phyloP scores from a whole-genome alignment of 2,113 vertebrate species.

The Promerops cafer region DNA sequence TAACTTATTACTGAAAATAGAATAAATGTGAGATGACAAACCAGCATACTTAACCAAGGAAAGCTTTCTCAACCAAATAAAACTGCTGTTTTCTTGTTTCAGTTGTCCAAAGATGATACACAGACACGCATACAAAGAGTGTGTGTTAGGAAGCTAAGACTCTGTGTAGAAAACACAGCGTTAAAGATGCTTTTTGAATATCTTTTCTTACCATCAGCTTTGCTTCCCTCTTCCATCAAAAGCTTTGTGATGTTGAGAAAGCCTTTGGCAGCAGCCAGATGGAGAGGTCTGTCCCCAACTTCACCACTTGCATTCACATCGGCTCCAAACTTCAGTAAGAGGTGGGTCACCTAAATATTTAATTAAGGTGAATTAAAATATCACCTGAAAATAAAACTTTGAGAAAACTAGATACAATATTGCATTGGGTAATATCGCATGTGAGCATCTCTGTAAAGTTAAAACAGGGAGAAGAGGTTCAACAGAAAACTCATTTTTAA shows the following conservation, averaged over 20 bases:
- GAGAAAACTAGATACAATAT: background rate
- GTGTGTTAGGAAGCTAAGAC: background rate
- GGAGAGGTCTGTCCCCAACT: slow-evolving; percentile 91
- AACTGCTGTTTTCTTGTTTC: background rate
- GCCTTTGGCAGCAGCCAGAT: slow-evolving; percentile 90
- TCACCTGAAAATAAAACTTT: background rate
- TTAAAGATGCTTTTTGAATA: background rate
- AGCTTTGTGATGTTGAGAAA: slow-evolving; percentile 83
- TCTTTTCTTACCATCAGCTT: slow-evolving; percentile 79
- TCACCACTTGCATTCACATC: slow-evolving; percentile 89
- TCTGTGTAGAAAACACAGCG: background rate
- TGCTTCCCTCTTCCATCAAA: slow-evolving; percentile 83
- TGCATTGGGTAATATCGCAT: background rate
- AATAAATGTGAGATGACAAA: background rate
- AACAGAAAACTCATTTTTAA: background rate
- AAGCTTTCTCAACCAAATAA: too few species aligned
- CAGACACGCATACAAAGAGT: too few species aligned
- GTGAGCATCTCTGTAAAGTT: background rate
- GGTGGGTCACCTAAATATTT: slow-evolving; percentile 76
- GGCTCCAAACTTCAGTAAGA: slow-evolving; percentile 88
- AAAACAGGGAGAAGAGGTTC: background rate
- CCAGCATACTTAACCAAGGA: background rate
- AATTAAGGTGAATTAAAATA: background rate
- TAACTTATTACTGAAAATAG: background rate
- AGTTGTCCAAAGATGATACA: background rate